Conservation (phyloP, 1,140 invertebrate species). For the Drosophila tani region DNA sequence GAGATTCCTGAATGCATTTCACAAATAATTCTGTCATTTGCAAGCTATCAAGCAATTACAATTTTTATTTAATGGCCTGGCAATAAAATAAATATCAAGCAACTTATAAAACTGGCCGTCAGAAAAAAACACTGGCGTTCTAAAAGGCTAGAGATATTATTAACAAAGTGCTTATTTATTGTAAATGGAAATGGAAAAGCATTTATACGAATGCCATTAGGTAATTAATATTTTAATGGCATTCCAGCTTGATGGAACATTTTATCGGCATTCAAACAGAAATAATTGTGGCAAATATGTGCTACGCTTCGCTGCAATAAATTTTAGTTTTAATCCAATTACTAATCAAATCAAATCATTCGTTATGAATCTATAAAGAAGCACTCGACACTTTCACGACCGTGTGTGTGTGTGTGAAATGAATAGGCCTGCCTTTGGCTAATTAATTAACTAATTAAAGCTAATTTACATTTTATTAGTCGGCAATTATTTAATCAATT, state of each 20-base stretch:
- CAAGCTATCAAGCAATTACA: slow-evolving; percentile 31
- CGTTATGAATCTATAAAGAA: slow-evolving; percentile 11
- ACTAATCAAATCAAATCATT: slow-evolving; percentile 32
- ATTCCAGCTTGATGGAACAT: slow-evolving; percentile 8
- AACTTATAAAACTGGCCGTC: slow-evolving; percentile 4
- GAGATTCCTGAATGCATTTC: slow-evolving; percentile 12
- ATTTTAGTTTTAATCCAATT: slow-evolving; percentile 37
- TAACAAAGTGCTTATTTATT: slow-evolving; percentile 22
- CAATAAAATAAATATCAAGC: slow-evolving; percentile 44
- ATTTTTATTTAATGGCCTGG: slow-evolving; percentile 24
- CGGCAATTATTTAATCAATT: slow-evolving; percentile 68
- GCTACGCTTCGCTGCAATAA: slow-evolving; percentile 8
- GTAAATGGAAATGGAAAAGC: slow-evolving; percentile 19
- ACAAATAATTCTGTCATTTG: slow-evolving; percentile 39
- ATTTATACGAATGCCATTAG: slow-evolving; percentile 23
- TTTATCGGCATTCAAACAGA: slow-evolving; percentile 3
- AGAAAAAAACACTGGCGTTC: not conserved
- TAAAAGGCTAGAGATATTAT: slow-evolving; percentile 3
- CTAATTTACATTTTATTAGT: slow-evolving; percentile 72
- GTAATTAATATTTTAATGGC: slow-evolving; percentile 11
- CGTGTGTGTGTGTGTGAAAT: slow-evolving; percentile 18
- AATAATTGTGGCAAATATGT: slow-evolving; percentile 8
- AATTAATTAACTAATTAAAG: slow-evolving; percentile 72
- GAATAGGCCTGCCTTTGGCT: slow-evolving; percentile 36
- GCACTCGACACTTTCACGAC: slow-evolving; percentile 30